Evolutionary conservation across 2,888 invertebrate species (phyloP), one percentile per base, ranked within the genome.

Genomic region (Drosophila rubida): DNA sequence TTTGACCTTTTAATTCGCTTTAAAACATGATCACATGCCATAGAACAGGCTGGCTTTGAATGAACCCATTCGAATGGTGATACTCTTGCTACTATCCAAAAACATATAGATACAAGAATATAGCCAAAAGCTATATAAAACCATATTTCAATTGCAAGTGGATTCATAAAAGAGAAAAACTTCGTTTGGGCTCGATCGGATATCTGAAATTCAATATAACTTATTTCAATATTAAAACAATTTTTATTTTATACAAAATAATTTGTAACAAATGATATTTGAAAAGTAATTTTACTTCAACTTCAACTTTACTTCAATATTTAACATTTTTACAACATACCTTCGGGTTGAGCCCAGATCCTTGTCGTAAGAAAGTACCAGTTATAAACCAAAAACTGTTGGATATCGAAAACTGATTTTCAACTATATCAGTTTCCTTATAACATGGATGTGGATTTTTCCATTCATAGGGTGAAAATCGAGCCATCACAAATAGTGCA

Each of bases 391-490:
- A 97, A 92, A 97, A 96, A 89, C 94, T 96, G 93, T 97, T 99
- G 87, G 98, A 97, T 57, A 99, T 95, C 76, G 96, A 97, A 94
- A 99, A 99, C 93, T 99, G 98, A 92, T 99, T 99, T 90, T 98
- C 97, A 75, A 97, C 94, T 72, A 97, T 94, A 92, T 97, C 97
- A 45, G 95, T 95, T 89, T 96, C 95, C 75, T 95, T 95, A 14
- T 95, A 94, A 88, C 96, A 96, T 0, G 96, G 95, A 89, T 96
- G 95, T 5, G 95, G 95, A 90, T 95, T 95, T 86, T 96, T 95
- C 97, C 97, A 97, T 92, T 99, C 99, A 92, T 98, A 98, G 0
- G 99, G 99, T 27, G 97, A 97, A 92, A 99, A 99, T 75, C 98
- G 93, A 6, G 99, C 99, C 94, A 99, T 96, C 57, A 99, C 97